A percentile compares a stretch with the other conserved stretches of the same genome.
Evolutionary conservation across 2,113 vertebrate species (phyloP).

Genomic region (Proteles cristata): DNA sequence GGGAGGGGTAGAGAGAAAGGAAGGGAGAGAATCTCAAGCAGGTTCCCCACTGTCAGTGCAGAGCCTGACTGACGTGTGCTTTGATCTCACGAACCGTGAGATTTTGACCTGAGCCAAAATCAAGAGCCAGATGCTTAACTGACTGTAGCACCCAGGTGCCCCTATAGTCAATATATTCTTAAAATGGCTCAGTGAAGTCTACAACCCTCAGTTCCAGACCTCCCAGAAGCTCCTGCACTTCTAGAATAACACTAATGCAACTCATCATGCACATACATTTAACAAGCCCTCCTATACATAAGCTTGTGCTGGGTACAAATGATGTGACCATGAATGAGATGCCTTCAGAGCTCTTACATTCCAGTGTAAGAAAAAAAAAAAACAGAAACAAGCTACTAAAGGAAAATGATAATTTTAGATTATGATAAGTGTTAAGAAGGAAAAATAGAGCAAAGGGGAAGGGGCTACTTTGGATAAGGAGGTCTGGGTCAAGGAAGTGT

Average conservation of each 20-base stretch:
- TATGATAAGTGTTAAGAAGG: background rate
- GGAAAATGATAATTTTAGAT: background rate
- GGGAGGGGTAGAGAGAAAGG: too few species aligned
- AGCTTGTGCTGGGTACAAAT: background rate
- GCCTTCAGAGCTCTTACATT: background rate
- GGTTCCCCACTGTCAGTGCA: too few species aligned
- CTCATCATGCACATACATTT: accelerated
- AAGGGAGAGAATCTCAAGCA: too few species aligned
- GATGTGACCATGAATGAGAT: background rate
- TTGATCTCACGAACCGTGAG: too few species aligned
- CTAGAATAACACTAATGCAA: background rate
- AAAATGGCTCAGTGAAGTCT: background rate
- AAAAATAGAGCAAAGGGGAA: background rate
- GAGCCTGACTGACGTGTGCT: too few species aligned
- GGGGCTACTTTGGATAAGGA: background rate
- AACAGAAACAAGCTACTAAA: background rate
- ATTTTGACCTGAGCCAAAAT: too few species aligned
- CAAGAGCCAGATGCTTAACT: too few species aligned
- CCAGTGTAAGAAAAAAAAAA: background rate
- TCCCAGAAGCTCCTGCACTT: background rate
- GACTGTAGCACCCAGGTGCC: too few species aligned
- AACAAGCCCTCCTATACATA: background rate
- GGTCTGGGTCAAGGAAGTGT: background rate
- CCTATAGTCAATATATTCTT: background rate
- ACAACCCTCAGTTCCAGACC: background rate